Evolutionary conservation across 1,140 invertebrate genomes (phyloP).

Genomic region (Drosophila mojavensis): DNA sequence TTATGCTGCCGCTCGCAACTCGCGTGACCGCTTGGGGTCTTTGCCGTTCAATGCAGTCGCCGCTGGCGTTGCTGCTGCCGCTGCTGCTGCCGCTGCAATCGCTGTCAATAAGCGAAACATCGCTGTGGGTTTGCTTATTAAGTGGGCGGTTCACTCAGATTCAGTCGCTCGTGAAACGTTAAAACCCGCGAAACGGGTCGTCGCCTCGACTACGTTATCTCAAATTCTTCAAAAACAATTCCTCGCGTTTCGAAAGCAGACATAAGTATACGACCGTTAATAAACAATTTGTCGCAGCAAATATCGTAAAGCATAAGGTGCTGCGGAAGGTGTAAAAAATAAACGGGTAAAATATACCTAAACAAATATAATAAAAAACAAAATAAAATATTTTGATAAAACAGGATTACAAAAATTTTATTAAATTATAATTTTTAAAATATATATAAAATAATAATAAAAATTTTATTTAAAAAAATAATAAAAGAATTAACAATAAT

Average conservation of each 20-base stretch:
- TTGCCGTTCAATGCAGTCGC: conserved; percentile 40
- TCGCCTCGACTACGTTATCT: conserved; percentile 42
- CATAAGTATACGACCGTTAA: background rate
- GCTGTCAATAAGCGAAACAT: conserved; percentile 17
- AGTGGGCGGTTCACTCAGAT: conserved; percentile 62
- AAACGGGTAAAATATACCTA: conserved; percentile 4
- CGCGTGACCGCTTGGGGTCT: conserved; percentile 67
- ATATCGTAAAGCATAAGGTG: background rate
- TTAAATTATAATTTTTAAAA: too few species aligned
- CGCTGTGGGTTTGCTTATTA: conserved; percentile 48
- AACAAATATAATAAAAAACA: background rate
- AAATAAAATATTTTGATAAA: background rate
- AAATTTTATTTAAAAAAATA: too few species aligned
- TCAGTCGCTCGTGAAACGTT: conserved; percentile 68
- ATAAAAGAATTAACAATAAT: too few species aligned
- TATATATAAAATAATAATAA: too few species aligned
- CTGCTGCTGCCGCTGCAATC: conserved; percentile 17
- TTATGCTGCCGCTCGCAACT: conserved; percentile 71
- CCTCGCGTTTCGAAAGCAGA: conserved; percentile 13
- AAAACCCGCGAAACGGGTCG: conserved; percentile 56
- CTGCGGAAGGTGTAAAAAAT: conserved; percentile 1
- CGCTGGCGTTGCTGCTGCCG: conserved; percentile 16
- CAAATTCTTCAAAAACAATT: conserved; percentile 27
- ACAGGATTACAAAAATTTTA: background rate
- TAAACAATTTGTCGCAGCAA: background rate